Base-by-base conservation (phyloP, 2,113 vertebrate genomes). In the Crotalus viridis region DNA sequence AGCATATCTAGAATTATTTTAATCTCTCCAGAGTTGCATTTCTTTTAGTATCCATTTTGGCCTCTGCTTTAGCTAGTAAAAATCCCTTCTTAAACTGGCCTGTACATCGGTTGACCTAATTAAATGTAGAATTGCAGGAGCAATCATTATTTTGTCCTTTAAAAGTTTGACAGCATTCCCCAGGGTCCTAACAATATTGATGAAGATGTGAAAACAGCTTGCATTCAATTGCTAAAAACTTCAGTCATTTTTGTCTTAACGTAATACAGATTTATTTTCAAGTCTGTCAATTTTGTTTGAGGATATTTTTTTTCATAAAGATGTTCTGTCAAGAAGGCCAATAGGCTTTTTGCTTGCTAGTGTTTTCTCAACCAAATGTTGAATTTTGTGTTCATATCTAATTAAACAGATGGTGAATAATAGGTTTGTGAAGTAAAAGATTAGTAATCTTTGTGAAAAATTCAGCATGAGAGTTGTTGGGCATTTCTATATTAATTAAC, bases 401-500 rank as follows among this genome's bases (percentile, higher is more conserved):
- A n/a, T 90, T 93, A 39, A 87, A 89, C 52, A 54, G 7, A 90
- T 54, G 39, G 19, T n/a, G n/a, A 86, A 24, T 56, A 12, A 87
- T 46, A 39, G 19, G 2, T 61, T 54, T 64, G 56, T 69, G 56
- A 93, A 88, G 33, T 19, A 93, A 87, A 61, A 89, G 26, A 28
- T 39, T 24, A 33, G 92, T 61, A 59, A 81, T 61, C 33, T 54
- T 56, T 90, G n/a, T 54, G 74, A 69, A 69, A 69, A 87, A 74
- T 55, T 74, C 26, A 88, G 2, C 51, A 74, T 55, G 85, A 90
- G 39, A 90, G 3, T 88, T 90, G 57, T 55, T 69, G 56, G 92
- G 22, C 61, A 85, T 87, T 90, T 90, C 51, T 52, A 56, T 46
- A 90, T 87, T 46, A 56, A 61, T 93, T 86, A 93, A 48, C 48